Conservation (phyloP, 2,797 vertebrate species). For the Lindbergichthys nudifrons region DNA sequence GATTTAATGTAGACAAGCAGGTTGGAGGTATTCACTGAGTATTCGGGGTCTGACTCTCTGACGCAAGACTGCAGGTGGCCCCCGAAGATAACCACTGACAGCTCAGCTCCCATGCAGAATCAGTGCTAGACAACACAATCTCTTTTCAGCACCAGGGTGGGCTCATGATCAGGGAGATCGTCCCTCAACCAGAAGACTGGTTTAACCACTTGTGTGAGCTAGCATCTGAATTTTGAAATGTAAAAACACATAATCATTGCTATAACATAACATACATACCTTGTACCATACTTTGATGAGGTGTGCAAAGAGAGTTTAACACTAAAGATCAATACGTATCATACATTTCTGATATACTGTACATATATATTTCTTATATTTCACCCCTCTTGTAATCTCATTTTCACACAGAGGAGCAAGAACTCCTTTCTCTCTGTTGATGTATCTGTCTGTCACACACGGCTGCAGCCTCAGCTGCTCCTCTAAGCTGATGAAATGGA, state of each 20-base stretch:
- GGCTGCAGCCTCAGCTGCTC: constrained; percentile 45
- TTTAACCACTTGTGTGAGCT: neutral
- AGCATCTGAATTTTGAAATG: neutral
- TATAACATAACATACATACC: neutral
- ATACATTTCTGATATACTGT: neutral
- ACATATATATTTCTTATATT: neutral
- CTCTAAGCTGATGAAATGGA: constrained; percentile 70
- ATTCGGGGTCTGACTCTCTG: constrained; percentile 22
- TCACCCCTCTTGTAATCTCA: constrained; percentile 36
- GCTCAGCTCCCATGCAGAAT: constrained; percentile 38
- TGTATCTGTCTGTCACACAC: constrained; percentile 30
- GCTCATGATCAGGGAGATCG: constrained; percentile 37
- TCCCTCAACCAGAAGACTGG: constrained; percentile 20
- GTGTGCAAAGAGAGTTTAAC: constrained; percentile 13
- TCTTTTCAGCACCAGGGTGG: constrained; percentile 51
- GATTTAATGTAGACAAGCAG: neutral
- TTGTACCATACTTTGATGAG: constrained; percentile 19
- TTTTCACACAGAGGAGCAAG: constrained; percentile 16
- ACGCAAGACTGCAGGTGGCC: constrained; percentile 52
- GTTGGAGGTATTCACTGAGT: neutral
- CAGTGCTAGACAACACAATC: constrained; percentile 49
- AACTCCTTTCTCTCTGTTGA: constrained; percentile 19
- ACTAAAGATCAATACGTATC: constrained; percentile 21
- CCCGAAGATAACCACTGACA: constrained; percentile 48
- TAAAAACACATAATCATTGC: too few species aligned